These are phyloP conservation scores for Euwallacea fornicatus DNA, from an alignment of 1,140 invertebrate genomes.

Conservation along the genomic window DNA sequence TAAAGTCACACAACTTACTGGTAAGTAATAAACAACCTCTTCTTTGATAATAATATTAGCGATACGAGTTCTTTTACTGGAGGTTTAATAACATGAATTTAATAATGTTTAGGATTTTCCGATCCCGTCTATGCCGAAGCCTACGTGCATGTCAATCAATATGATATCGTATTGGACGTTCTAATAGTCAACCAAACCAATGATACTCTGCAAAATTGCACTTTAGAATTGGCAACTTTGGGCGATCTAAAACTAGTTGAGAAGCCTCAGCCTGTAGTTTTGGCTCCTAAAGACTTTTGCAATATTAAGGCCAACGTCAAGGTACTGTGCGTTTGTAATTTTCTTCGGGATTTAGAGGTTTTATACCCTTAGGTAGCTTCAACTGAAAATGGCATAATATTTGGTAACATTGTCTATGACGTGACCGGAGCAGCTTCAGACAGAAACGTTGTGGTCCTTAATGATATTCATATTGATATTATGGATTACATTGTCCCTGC, in stretches of 20 bases:
- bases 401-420: conserved; percentile 99
- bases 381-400: conserved; percentile 99
- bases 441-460: conserved; percentile 95
- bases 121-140: conserved; percentile 99
- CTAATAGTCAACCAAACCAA: conserved; percentile 97
- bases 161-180: conserved; percentile 96
- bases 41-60: neutral
- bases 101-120: conserved; percentile 70
- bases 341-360: neutral
- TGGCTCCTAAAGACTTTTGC: conserved; percentile 95
- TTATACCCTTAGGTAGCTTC: conserved; percentile 65
- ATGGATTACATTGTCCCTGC: conserved; percentile 99
- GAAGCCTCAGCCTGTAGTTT: conserved; percentile 91
- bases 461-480: conserved; percentile 99
- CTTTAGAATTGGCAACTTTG: conserved; percentile 94
- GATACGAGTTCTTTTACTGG: neutral
- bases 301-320: conserved; percentile 98
- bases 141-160: conserved; percentile 99
- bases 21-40: neutral
- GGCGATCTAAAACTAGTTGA: conserved; percentile 98
- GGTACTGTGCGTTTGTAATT: conserved; percentile 49
- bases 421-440: conserved; percentile 90
- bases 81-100: neutral
- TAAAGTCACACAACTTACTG: conserved; percentile 98
- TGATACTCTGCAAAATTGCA: conserved; percentile 97